Conservation (phyloP, 1,140 invertebrate species). For the Drosophila insularis region DNA sequence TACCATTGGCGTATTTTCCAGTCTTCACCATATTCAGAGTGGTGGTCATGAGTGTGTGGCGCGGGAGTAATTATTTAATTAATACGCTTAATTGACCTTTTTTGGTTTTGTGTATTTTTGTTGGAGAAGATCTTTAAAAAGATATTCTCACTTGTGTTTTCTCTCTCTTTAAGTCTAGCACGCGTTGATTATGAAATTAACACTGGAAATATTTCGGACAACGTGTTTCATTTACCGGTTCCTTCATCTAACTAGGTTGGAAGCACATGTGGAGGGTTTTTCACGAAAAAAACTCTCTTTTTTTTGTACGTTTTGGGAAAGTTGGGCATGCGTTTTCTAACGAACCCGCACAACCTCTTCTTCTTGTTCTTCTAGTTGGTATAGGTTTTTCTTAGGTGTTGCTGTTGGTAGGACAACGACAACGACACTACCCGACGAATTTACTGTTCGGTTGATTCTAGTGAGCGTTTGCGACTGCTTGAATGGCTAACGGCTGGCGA, state of each 20-base stretch:
- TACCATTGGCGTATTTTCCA: conserved; percentile 76
- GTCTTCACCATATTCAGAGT: conserved; percentile 72
- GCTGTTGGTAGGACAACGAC: conserved; percentile 11
- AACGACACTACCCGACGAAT: conserved; percentile 1
- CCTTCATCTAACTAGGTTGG: conserved; percentile 51
- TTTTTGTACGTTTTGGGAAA: conserved; percentile 10
- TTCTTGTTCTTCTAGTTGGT: background rate
- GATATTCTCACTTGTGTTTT: conserved; percentile 23
- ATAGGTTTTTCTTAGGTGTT: conserved; percentile 14
- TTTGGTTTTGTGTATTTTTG: background rate
- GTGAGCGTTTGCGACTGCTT: conserved; percentile 75
- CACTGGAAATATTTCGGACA: conserved; percentile 61
- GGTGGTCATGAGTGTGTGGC: conserved; percentile 66
- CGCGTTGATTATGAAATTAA: conserved; percentile 7
- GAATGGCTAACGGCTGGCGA: conserved; percentile 60
- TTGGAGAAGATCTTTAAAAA: background rate
- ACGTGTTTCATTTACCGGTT: conserved; percentile 58
- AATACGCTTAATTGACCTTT: background rate
- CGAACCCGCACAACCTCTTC: background rate
- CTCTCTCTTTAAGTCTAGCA: conserved; percentile 5
- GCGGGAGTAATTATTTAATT: conserved; percentile 46
- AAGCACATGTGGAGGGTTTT: conserved; percentile 50
- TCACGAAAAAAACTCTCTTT: conserved; percentile 27
- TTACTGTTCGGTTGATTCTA: conserved; percentile 59
- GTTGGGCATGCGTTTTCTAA: conserved; percentile 28